These are phyloP conservation scores for Eleutherodactylus coqui DNA, from an alignment of 2,797 vertebrate species.

Conservation along the genomic window DNA sequence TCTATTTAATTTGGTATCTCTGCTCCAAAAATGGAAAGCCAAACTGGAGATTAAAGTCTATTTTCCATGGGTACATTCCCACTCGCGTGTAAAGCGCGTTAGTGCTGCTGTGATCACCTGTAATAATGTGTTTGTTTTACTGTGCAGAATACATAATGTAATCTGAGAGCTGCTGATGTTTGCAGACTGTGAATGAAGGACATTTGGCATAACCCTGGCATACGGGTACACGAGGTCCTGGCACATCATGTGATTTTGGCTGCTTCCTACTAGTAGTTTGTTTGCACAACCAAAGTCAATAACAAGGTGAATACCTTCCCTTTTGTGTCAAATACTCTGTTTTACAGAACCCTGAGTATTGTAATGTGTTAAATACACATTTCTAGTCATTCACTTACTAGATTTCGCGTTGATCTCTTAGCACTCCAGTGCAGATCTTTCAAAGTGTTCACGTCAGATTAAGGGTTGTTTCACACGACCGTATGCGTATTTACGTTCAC, in stretches of 20 bases:
- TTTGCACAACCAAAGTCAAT: neutral
- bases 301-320: conserved; percentile 9
- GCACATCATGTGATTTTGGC: conserved; percentile 9
- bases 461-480: too few species aligned
- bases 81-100: neutral
- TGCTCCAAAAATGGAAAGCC: too few species aligned
- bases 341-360: neutral
- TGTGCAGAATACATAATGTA: neutral
- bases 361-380: neutral
- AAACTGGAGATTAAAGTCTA: too few species aligned
- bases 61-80: too few species aligned
- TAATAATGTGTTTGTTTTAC: neutral
- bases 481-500: too few species aligned
- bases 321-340: neutral
- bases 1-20: too few species aligned
- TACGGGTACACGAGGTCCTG: conserved; percentile 31
- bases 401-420: neutral
- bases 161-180: conserved; percentile 29
- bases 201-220: conserved; percentile 26
- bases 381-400: neutral
- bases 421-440: too few species aligned
- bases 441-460: too few species aligned
- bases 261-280: neutral
- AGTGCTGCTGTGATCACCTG: neutral
- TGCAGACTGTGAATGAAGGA: conserved; percentile 20